Evolutionary conservation across 2,888 invertebrate genomes (phyloP).

Genomic region (Rhodophaea formosa): DNA sequence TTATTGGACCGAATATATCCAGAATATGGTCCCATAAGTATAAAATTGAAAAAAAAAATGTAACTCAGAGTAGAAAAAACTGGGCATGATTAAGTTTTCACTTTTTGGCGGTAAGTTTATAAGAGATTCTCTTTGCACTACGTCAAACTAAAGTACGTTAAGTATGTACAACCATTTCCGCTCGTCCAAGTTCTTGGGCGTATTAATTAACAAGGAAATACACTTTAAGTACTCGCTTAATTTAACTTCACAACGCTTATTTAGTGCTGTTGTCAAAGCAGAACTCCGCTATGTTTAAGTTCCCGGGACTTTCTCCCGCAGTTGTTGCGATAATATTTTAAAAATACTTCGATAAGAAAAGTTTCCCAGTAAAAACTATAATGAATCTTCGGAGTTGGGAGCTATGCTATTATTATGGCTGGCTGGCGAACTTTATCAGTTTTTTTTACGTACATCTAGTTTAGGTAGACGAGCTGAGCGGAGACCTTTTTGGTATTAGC

Average conservation of each 20-base stretch:
- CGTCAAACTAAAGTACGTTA: neutral
- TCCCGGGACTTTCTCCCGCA: constrained; percentile 5
- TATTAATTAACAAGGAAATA: constrained; percentile 12
- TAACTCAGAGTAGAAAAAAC: too few species aligned
- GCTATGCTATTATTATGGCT: neutral
- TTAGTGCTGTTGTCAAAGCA: constrained; percentile 13
- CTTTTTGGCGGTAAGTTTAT: too few species aligned
- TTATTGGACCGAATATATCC: too few species aligned
- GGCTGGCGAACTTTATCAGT: neutral
- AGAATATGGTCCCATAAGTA: too few species aligned
- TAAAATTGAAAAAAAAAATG: too few species aligned
- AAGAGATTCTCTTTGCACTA: too few species aligned
- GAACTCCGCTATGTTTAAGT: constrained; percentile 4
- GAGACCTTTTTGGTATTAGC: too few species aligned
- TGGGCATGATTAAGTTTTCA: too few species aligned
- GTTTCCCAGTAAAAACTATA: neutral
- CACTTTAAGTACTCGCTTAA: constrained; percentile 15
- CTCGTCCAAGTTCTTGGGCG: neutral
- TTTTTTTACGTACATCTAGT: too few species aligned
- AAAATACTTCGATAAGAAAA: constrained; percentile 6
- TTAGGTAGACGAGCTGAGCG: too few species aligned
- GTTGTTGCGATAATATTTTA: neutral
- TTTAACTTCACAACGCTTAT: constrained; percentile 16
- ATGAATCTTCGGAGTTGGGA: neutral
- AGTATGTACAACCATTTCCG: neutral